A percentile compares a stretch with the other conserved stretches of the same genome.
Conservation (phyloP, 2,888 invertebrate genomes). For the Agriopis marginaria region DNA sequence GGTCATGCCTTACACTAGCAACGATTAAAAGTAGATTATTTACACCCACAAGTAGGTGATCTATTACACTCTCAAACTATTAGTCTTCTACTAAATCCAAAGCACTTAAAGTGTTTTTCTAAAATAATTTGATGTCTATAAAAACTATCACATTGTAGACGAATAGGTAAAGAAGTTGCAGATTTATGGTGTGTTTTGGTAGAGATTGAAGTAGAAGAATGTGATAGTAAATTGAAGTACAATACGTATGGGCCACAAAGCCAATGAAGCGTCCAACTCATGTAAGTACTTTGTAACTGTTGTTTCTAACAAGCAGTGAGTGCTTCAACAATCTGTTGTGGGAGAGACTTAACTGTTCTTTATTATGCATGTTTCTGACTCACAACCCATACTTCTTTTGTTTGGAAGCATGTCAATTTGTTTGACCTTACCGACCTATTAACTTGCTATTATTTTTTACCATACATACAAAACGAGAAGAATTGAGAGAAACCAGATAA, state of each 20-base stretch:
- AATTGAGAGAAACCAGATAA: background rate
- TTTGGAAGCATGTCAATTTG: conserved; percentile 28
- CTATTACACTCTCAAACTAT: no score
- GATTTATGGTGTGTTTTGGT: background rate
- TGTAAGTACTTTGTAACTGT: conserved; percentile 48
- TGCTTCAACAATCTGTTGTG: conserved; percentile 49
- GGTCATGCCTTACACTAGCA: no score
- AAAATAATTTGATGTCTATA: no score
- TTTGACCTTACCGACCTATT: conserved; percentile 33
- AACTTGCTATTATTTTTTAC: background rate
- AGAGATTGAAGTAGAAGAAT: background rate
- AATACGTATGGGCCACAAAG: conserved; percentile 11
- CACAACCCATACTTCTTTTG: conserved; percentile 26
- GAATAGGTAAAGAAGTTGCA: background rate
- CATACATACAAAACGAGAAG: background rate
- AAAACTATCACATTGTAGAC: background rate
- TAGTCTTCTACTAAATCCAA: no score
- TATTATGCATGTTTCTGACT: conserved; percentile 35
- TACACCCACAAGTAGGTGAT: no score
- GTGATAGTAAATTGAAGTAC: background rate
- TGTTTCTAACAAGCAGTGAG: conserved; percentile 42
- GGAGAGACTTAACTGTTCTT: conserved; percentile 53
- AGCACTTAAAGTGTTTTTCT: no score
- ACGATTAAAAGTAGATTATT: no score
- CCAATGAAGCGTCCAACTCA: conserved; percentile 33